Base-by-base conservation (phyloP, 1,140 invertebrate genomes). In the Drosophila bocki region DNA sequence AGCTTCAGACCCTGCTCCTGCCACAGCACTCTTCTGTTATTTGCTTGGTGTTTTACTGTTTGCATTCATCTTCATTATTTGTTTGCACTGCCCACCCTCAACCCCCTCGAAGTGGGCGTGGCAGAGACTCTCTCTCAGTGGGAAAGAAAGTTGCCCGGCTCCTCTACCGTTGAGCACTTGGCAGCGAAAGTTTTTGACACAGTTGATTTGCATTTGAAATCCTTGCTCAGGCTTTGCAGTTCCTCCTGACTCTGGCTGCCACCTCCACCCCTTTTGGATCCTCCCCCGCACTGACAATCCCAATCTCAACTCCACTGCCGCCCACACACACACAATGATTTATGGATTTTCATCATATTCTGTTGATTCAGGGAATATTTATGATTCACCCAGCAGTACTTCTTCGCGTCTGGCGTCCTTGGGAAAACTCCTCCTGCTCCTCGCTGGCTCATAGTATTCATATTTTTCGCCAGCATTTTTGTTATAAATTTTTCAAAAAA, bases 311-410 rank as follows among this genome's bases (percentile, higher is more conserved):
- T 44, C 19, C 35, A 29, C 26, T 29, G 26, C 29, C 33, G 9
- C 48, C 4, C 33, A 26, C 26, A 51, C 32, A 45, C 17, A 45
- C 53, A 90, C 64, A 84, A 91, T 91, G 88, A 91, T 91, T 91
- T 91, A 91, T 91, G 88, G 87, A 88, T 91, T 91, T 91, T 91
- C 78, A 91, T 91, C 90, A 91, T 91, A 82, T 91, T 91, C 88
- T 91, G 84, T 91, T 91, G 87, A 91, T 84, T 91, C 87, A 88
- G 83, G 83, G 83, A 91, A 91, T 91, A 91, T 91, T 91, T 91
- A 85, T 88, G 80, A 90, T 82, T 84, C 68, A 51, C 77, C 80
- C 80, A 65, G 59, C 80, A 65, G 62, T 42, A 62, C 45, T 75
- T 53, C 60, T 44, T 51, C 33, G 17, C 17, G 17, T 22, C 42